Evolutionary conservation across 2,888 invertebrate species (phyloP).

Genomic region (Sphaerophoria rueppellii): DNA sequence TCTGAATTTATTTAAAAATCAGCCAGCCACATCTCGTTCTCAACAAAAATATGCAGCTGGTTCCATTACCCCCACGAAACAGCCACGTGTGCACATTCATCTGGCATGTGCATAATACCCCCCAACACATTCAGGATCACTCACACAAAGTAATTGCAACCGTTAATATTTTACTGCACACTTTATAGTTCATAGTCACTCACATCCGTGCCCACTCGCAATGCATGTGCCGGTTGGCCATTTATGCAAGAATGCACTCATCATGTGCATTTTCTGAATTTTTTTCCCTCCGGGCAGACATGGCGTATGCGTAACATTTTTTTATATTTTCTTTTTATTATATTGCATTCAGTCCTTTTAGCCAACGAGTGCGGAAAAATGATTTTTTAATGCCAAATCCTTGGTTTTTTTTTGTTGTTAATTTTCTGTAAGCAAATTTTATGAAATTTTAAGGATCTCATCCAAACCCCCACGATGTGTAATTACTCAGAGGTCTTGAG

Average conservation of each 20-base stretch:
- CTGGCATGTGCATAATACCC: background rate
- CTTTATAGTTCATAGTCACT: slow-evolving; percentile 1
- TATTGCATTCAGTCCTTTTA: background rate
- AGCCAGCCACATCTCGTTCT: too few relatives aligned
- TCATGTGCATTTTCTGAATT: slow-evolving; percentile 1
- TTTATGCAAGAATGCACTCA: slow-evolving; percentile 31
- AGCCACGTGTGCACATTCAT: slow-evolving; percentile 26
- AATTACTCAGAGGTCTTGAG: slow-evolving; percentile 47
- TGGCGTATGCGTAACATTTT: slow-evolving; percentile 51
- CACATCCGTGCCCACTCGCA: background rate
- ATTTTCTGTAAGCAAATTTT: slow-evolving; percentile 26
- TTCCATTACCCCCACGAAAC: too few relatives aligned
- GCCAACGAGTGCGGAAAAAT: slow-evolving; percentile 1
- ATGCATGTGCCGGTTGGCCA: background rate
- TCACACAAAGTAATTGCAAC: slow-evolving; percentile 47
- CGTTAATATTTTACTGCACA: slow-evolving; percentile 43
- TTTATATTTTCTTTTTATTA: background rate
- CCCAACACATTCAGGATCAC: slow-evolving; percentile 19
- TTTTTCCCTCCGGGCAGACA: background rate
- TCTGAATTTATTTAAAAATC: too few relatives aligned
- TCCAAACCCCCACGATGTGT: slow-evolving; percentile 29
- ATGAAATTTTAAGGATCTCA: slow-evolving; percentile 55
- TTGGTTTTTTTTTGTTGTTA: slow-evolving; percentile 14
- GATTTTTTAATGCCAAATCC: slow-evolving; percentile 4
- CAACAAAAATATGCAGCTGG: too few relatives aligned